Evolutionary conservation across 1,140 invertebrate genomes (phyloP), one percentile per base, ranked within the genome.

Genomic region (Branchinecta lindahli): DNA sequence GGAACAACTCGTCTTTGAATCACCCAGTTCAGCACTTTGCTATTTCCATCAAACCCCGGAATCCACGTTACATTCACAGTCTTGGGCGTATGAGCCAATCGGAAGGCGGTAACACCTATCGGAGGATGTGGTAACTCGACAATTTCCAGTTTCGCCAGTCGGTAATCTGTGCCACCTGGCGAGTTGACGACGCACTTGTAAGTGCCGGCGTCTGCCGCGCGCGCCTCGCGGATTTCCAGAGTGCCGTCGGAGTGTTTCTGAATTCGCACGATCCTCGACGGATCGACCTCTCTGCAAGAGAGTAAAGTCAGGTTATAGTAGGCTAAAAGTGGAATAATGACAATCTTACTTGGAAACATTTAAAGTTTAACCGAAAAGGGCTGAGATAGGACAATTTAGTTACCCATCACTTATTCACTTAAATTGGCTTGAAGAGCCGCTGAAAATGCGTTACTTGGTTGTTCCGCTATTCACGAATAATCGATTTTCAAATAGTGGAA

Each of bases 1-100:
- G 88, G 89, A 44, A 94, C 89, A 75, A 92, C 88, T 73, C 92
- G 83, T 78, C 88, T 90, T 78, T 98, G 92, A 44, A 99, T 84
- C 72, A 96, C 92, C 78, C 89, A 98, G 77, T 95, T 93, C 70
- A 89, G 85, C 67, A 96, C 91, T 3, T 92, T 91, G 77, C 92
- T 95, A 77, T 98, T 97, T 61, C 96, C 96, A 81, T 99, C 91
- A 80, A 97, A 99, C 10, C 91, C 91, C 0, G 92, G 88, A 8
- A 89, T 88, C 96, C 96, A 99, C 12, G 86, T 88, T 0, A 99
- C 85, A 78, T 96, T 94, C 46, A 98, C 91, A 12, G 79, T 78
- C 72, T 77, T 61, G 72, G 70, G 33, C 72, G 66, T 47, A 46
- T 75, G 72, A 46, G 75, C 71, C 8, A 80, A 73, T 20, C 91